These are phyloP conservation scores for Alloscopus bannaensis DNA, from an alignment of 2,888 invertebrate species.

Conservation along the genomic window DNA sequence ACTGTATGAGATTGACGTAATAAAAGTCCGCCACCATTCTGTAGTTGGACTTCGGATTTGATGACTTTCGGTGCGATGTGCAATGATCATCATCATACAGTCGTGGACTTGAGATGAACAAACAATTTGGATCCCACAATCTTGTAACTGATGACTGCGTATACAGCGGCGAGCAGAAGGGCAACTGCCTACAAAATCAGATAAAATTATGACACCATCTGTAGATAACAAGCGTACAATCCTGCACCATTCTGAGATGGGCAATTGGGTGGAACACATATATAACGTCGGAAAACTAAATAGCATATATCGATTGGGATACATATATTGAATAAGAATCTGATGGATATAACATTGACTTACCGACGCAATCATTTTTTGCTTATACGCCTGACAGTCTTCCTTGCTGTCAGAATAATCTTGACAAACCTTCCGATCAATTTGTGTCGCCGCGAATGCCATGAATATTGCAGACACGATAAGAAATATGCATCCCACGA, in stretches of 20 bases:
- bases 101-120: too few species aligned
- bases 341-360: background rate
- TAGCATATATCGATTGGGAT: background rate
- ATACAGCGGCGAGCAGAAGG: background rate
- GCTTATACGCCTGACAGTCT: slow-evolving; percentile 24
- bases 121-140: slow-evolving; percentile 1
- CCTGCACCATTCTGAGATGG: background rate
- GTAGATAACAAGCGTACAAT: too few species aligned
- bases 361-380: slow-evolving; percentile 39
- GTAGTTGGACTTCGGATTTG: too few species aligned
- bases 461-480: slow-evolving; percentile 22
- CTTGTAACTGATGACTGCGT: background rate
- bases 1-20: too few species aligned
- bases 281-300: background rate
- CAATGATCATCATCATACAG: too few species aligned
- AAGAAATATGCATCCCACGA: slow-evolving; percentile 8
- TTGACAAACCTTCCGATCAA: slow-evolving; percentile 28
- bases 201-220: too few species aligned
- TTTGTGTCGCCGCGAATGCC: slow-evolving; percentile 17
- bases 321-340: too few species aligned
- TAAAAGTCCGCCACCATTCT: too few species aligned
- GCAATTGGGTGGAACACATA: background rate
- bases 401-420: background rate
- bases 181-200: slow-evolving; percentile 17
- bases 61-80: too few species aligned